Evolutionary conservation across 2,888 invertebrate species (phyloP), one percentile per base, ranked within the genome.

Genomic region (Crematogaster levior): DNA sequence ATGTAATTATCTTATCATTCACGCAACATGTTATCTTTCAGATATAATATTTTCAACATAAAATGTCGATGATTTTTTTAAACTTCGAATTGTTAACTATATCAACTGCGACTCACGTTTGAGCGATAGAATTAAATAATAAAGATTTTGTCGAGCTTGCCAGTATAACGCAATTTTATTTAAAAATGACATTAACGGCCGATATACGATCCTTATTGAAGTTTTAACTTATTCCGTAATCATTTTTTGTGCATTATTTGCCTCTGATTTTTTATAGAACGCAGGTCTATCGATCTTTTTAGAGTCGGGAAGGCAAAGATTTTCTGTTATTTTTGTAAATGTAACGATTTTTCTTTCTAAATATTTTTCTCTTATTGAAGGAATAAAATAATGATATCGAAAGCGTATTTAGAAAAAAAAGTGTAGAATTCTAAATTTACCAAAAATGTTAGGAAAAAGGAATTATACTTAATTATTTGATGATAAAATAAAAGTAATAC

Each of bases 181-280:
- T n/a, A 21, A 34, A 24, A 18, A 6, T 72, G 27, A 60, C 4
- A 18, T 12, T 24, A 34, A 56, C 12, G 30, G 21, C 1, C 15
- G 46, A 61, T 74, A 74, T 5, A 4, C 18, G 3, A 18, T 15
- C 37, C 21, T 56, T 40, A 9, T 73, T 60, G 30, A 74, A 74
- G 12, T 34, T 61, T 10, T 34, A 46, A 61, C 5, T 60, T 1
- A 6, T 3, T 30, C 27, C 12, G 4, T 15, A 53, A 24, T 2
- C 15, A n/a, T 63, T 21, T 7, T 63, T 15, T 21, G 37, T 15
- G n/a, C n/a, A 21, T 63, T 63, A 24, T 40, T 24, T 0, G 15
- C 18, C 9, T 0, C 6, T 10, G 30, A 5, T 48, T 30, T 37
- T 70, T 3, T 58, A 9, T 46, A 18, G n/a, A 46, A 48, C 7